phyloP scores from a whole-genome alignment of 2,888 invertebrate species.

The Stenodera caucasica region DNA sequence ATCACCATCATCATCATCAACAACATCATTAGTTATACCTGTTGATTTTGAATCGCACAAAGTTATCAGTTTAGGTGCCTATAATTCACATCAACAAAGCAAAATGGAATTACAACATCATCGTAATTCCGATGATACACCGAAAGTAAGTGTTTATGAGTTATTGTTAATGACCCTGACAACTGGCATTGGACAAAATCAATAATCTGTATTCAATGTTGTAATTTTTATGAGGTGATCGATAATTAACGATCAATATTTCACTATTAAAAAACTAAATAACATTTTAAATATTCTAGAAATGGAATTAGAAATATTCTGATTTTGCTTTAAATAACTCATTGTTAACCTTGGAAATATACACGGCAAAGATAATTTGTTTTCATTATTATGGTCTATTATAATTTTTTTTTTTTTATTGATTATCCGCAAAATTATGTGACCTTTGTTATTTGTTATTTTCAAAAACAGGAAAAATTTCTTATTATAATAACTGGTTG shows the following conservation, averaged over 20 bases:
- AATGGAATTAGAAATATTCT: neutral
- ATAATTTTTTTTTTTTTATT: neutral
- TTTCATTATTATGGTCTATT: neutral
- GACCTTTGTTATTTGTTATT: too few species aligned
- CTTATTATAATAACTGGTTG: neutral
- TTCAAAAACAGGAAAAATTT: too few species aligned
- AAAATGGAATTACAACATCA: slow-evolving; percentile 83
- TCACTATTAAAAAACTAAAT: too few species aligned
- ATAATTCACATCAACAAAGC: slow-evolving; percentile 67
- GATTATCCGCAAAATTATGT: neutral
- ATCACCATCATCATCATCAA: slow-evolving; percentile 29
- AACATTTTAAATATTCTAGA: too few species aligned
- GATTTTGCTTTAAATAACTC: neutral
- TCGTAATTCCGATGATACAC: slow-evolving; percentile 67
- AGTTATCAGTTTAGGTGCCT: slow-evolving; percentile 57
- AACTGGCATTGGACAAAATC: neutral
- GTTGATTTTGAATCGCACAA: slow-evolving; percentile 58
- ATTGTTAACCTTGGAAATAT: neutral
- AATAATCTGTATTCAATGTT: neutral
- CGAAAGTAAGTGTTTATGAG: slow-evolving; percentile 66
- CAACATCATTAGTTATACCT: slow-evolving; percentile 43
- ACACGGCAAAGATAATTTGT: slow-evolving; percentile 10
- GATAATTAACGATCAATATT: neutral
- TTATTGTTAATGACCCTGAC: slow-evolving; percentile 18
- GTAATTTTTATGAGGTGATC: neutral